A percentile compares a stretch with the other conserved stretches of the same genome.
phyloP scores from a whole-genome alignment of 2,113 vertebrate species.

The Coreoperca whiteheadi region DNA sequence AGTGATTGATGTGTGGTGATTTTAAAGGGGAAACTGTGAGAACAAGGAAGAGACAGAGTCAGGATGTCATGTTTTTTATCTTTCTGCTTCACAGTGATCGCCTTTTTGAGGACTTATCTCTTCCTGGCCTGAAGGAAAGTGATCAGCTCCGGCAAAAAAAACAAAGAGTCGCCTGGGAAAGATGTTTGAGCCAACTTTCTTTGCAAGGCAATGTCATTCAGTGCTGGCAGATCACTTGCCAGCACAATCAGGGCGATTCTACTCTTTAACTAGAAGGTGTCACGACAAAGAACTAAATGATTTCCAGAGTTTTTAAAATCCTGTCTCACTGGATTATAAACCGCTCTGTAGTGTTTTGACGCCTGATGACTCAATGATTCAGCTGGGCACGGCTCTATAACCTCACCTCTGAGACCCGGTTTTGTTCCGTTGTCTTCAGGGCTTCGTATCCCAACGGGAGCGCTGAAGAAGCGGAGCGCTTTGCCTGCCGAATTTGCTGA shows the following conservation, averaged over 20 bases:
- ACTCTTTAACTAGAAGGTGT: not conserved
- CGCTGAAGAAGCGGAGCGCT: too few species aligned
- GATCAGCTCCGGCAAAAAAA: not conserved
- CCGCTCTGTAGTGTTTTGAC: not conserved
- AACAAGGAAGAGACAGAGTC: conserved; percentile 24
- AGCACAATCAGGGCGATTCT: not conserved
- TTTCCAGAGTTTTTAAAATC: not conserved
- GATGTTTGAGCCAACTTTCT: not conserved
- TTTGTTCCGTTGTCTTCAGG: too few species aligned
- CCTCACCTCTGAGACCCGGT: too few species aligned
- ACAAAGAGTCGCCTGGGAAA: not conserved
- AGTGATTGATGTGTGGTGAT: conserved; percentile 55
- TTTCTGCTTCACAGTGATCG: conserved; percentile 31
- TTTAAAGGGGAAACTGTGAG: conserved; percentile 37
- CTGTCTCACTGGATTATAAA: not conserved
- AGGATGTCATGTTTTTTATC: conserved; percentile 54
- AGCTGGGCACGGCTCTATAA: too few species aligned
- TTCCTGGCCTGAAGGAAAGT: conserved; percentile 22
- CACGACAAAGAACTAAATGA: not conserved
- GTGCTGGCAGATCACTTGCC: not conserved
- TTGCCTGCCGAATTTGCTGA: too few species aligned
- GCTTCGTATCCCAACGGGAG: too few species aligned
- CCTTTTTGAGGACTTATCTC: conserved; percentile 29
- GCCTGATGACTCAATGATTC: too few species aligned
- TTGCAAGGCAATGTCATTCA: not conserved